Evolutionary conservation across 2,888 invertebrate genomes (phyloP), one percentile per base, ranked within the genome.

Genomic region (Conistra vaccinii): DNA sequence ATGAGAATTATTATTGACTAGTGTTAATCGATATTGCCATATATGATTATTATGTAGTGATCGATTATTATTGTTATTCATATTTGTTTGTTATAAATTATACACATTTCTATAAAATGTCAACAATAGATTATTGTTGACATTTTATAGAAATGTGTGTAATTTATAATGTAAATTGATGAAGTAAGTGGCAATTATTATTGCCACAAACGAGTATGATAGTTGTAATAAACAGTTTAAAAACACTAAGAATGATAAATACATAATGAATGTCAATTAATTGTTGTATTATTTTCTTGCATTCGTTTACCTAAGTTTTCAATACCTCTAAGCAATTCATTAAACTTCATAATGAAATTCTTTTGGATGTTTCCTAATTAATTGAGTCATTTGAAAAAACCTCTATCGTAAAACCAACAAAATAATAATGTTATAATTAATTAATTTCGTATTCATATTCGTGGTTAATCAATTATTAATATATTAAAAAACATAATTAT

Each of bases 251-350:
- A 66, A 45, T 73, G 65, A 68, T 76, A 65, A 76, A 76, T 82
- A 80, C 69, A 80, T 42, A 65, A 84, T 81, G 0, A 57, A 72
- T 67, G 51, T 39, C 55, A 53, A 55, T 76, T 69, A 70, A 72
- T 80, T 69, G 51, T 61, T 66, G 80, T 80, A 84, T 82, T 69
- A 80, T 80, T 82, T 84, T 70, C 57, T 53, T 45, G 51, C 35
- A 60, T 20, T 60, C 53, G 29, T 68, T 66, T 62, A 63, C 26
- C 35, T 51, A 23, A 35, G 35, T 14, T 14, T 39, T 76, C 2
- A 29, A 51, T 57, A 39, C 23, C 14, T n/a, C 3, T 51, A 35
- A 17, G 32, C 6, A 32, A 60, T 60, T 53, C 14, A 51, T 4
- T 35, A 45, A 20, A 26, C 12, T 48, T 48, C 4, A 20, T 7